Base-by-base conservation (phyloP, 2,888 invertebrate genomes). In the Ephialtes manifestator region DNA sequence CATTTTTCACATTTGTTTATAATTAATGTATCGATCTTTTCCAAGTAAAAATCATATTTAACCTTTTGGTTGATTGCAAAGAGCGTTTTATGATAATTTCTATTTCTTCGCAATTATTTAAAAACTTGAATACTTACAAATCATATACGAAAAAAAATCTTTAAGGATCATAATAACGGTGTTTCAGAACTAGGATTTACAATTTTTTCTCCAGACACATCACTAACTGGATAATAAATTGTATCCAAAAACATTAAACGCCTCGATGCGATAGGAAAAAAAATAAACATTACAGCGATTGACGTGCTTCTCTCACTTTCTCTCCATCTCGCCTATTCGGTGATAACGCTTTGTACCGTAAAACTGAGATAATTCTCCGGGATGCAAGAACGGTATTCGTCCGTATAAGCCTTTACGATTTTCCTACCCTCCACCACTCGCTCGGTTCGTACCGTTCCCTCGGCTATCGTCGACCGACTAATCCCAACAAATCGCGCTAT, bases 401-500 rank as follows among this genome's bases (percentile, higher is more conserved):
- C 63, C 35, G 63, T 67, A 63, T 85, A 85, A 81, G 84, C 78
- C 81, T 79, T 81, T 55, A 58, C 78, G 84, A 55, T 78, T 74
- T 65, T 82, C 67, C 70, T 53, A 74, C 77, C 72, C 77, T 81
- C 53, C 13, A 24, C 35, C 10, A 46, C 46, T 51, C 68, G 58
- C 60, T 10, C 70, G 68, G 83, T 83, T 70, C 74, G 86, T 78
- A 79, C 68, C 35, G 68, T 82, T 72, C 67, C 75, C 79, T 74
- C 67, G 31, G 75, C 85, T 72, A 76, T 85, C 79, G 82, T 82
- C 82, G 79, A 80, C 79, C 79, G 63, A 87, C 87, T 87, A 87
- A 88, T 88, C 87, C 86, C 86, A 85, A 87, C 87, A 87, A 88
- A 88, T 88, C 87, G 87, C 85, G 72, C 86, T 82, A 83, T 87